Percentiles rank a stretch among this genome's conserved stretches.
Evolutionary conservation across 2,797 vertebrate species (phyloP).

Genomic region (Melanotaenia pygmaea): DNA sequence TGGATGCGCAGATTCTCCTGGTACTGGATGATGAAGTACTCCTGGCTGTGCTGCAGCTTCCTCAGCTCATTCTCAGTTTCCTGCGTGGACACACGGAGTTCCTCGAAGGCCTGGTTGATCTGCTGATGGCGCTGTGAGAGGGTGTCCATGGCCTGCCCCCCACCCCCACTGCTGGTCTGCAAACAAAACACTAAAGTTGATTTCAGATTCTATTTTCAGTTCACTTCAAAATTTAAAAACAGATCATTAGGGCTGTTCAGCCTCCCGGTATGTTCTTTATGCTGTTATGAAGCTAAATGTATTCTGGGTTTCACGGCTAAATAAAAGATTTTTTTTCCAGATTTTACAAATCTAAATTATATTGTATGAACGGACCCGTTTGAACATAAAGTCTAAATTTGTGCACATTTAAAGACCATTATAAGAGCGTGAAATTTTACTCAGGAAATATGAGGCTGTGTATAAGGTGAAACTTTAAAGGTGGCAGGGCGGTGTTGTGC

Average conservation of each 20-base stretch:
- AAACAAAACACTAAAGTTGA: conserved; percentile 17
- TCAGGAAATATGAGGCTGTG: too few species aligned
- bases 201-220: neutral
- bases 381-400: too few species aligned
- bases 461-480: too few species aligned
- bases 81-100: conserved; percentile 87
- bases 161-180: conserved; percentile 84
- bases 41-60: conserved; percentile 95
- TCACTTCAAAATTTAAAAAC: neutral
- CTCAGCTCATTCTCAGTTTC: conserved; percentile 93
- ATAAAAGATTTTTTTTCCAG: too few species aligned
- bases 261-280: too few species aligned
- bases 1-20: conserved; percentile 95
- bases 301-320: too few species aligned
- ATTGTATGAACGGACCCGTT: too few species aligned
- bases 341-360: too few species aligned
- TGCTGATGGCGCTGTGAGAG: conserved; percentile 96
- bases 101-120: conserved; percentile 92
- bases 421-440: too few species aligned
- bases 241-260: neutral
- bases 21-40: conserved; percentile 98
- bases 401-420: too few species aligned
- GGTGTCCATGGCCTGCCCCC: conserved; percentile 84
- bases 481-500: too few species aligned
- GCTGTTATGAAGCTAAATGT: too few species aligned